These are phyloP conservation scores for Belgica antarctica DNA, from an alignment of 2,888 invertebrate species.

Conservation along the genomic window DNA sequence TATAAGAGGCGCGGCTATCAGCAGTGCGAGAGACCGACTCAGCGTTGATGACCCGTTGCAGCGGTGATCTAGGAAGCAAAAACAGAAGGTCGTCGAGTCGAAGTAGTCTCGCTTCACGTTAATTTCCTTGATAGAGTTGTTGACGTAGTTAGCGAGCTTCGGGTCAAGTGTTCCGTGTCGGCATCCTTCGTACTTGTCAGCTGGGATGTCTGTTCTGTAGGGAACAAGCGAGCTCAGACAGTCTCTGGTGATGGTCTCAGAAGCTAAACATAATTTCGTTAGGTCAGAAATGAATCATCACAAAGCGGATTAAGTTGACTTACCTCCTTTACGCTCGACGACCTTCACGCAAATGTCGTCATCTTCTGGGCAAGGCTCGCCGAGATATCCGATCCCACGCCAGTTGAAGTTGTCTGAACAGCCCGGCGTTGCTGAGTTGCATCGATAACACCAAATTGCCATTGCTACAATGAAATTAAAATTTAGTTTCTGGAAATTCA, in stretches of 20 bases:
- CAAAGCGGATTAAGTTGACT: conserved; percentile 45
- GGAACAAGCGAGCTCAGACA: conserved; percentile 77
- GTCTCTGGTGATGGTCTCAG: conserved; percentile 76
- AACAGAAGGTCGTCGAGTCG: conserved; percentile 79
- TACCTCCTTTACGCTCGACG: conserved; percentile 81
- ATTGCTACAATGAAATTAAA: conserved; percentile 55
- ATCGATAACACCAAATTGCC: conserved; percentile 82
- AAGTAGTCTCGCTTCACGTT: conserved; percentile 81
- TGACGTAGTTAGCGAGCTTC: conserved; percentile 80
- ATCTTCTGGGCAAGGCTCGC: conserved; percentile 75
- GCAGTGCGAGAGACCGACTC: neutral
- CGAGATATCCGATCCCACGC: conserved; percentile 69
- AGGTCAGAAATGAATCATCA: neutral
- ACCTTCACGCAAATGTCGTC: conserved; percentile 89
- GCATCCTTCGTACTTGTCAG: conserved; percentile 89
- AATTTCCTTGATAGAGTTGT: conserved; percentile 79
- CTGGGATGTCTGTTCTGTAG: conserved; percentile 81
- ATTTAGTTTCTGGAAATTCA: too few species aligned
- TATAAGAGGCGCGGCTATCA: neutral
- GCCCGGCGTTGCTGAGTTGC: conserved; percentile 85
- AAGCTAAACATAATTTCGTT: conserved; percentile 58
- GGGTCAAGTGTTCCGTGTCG: conserved; percentile 75
- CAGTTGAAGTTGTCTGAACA: conserved; percentile 83
- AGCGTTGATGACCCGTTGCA: conserved; percentile 62
- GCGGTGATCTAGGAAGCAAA: conserved; percentile 86